Evolutionary conservation across 2,113 vertebrate genomes (phyloP).

Genomic region (Pheucticus melanocephalus): DNA sequence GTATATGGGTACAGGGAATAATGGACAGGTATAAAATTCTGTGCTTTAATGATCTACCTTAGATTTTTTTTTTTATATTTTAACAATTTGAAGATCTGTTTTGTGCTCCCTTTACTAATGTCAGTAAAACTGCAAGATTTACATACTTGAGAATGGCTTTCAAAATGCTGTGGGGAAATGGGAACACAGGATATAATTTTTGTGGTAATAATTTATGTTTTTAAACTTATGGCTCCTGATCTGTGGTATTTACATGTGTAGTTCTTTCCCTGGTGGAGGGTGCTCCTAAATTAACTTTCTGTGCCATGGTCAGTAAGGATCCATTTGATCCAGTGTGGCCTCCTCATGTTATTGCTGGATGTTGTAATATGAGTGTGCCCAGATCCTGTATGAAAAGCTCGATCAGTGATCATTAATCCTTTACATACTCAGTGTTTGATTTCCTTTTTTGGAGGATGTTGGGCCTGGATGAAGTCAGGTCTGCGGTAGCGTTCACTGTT

Average conservation of each 20-base stretch:
- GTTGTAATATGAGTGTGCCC: not conserved
- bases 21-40: not conserved
- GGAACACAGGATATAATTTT: not conserved
- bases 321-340: not conserved
- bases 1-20: not conserved
- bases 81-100: not conserved
- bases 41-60: not conserved
- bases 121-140: not conserved
- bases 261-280: not conserved
- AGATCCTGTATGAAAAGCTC: not conserved
- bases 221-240: not conserved
- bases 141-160: not conserved
- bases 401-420: not conserved
- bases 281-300: not conserved
- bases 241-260: not conserved
- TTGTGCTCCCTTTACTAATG: not conserved
- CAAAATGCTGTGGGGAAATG: not conserved
- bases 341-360: not conserved
- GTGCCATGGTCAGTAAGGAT: not conserved
- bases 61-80: not conserved
- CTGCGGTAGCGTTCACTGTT: not conserved
- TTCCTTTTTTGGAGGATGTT: not conserved
- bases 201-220: not conserved
- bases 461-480: not conserved
- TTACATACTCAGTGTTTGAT: not conserved